Evolutionary conservation across 1,140 invertebrate species (phyloP).

Genomic region (Halotydeus destructor): DNA sequence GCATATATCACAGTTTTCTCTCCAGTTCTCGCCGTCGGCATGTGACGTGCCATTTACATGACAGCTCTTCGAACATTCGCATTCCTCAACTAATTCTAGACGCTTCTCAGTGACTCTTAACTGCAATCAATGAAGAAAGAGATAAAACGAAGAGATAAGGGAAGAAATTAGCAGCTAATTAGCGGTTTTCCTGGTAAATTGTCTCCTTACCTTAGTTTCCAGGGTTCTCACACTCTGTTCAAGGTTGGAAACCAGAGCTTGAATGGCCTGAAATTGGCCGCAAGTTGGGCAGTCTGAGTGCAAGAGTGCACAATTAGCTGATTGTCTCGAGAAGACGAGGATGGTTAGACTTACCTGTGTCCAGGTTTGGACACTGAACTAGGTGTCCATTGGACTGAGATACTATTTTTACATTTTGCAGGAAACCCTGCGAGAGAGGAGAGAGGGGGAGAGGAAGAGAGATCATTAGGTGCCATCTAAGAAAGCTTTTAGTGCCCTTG

Average conservation of each 20-base stretch:
- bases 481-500: too few species aligned
- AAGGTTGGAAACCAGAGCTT: slow-evolving; percentile 44
- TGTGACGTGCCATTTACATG: slow-evolving; percentile 49
- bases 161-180: too few species aligned
- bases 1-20: slow-evolving; percentile 54
- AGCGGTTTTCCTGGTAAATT: too few species aligned
- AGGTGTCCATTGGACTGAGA: slow-evolving; percentile 61
- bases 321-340: slow-evolving; percentile 1
- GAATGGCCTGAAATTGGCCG: slow-evolving; percentile 58
- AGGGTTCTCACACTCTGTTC: slow-evolving; percentile 41
- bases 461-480: too few species aligned
- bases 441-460: too few species aligned
- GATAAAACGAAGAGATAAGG: too few species aligned
- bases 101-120: slow-evolving; percentile 52
- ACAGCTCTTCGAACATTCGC: slow-evolving; percentile 72
- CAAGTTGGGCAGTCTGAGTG: slow-evolving; percentile 55
- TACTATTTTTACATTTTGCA: slow-evolving; percentile 66
- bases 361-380: slow-evolving; percentile 58
- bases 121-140: too few species aligned
- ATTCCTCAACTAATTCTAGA: slow-evolving; percentile 53
- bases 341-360: slow-evolving; percentile 30
- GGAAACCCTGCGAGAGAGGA: slow-evolving; percentile 40
- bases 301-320: slow-evolving; percentile 11
- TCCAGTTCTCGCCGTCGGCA: slow-evolving; percentile 57
- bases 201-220: slow-evolving; percentile 39